Evolutionary conservation across 1,140 invertebrate species (phyloP).

Genomic region (Cylas formicarius): DNA sequence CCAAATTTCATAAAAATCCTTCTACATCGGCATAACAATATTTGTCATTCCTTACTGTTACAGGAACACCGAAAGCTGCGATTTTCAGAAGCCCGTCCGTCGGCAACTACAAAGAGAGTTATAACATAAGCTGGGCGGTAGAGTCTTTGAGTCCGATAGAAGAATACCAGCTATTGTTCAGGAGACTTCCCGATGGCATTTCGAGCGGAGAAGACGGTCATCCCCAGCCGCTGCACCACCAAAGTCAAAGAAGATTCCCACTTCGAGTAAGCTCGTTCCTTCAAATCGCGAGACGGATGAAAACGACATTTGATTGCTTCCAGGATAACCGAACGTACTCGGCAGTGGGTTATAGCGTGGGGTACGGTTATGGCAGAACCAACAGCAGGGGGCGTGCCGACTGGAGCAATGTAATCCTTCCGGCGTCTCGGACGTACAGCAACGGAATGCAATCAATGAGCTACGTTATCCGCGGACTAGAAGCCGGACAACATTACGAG

Average conservation of each 20-base stretch:
- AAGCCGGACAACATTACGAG: conserved; percentile 53
- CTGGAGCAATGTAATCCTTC: conserved; percentile 55
- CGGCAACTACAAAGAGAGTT: conserved; percentile 55
- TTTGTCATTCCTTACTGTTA: conserved; percentile 12
- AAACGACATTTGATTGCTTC: conserved; percentile 6
- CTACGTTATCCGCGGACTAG: conserved; percentile 52
- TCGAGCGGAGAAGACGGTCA: conserved; percentile 43
- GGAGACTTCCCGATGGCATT: conserved; percentile 49
- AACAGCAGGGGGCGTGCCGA: conserved; percentile 42
- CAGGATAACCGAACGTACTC: conserved; percentile 37
- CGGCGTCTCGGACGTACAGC: conserved; percentile 41
- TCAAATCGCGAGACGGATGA: conserved; percentile 11
- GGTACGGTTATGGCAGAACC: conserved; percentile 32
- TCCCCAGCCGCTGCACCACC: conserved; percentile 43
- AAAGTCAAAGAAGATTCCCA: conserved; percentile 39
- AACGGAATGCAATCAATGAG: conserved; percentile 50
- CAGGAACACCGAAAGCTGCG: conserved; percentile 52
- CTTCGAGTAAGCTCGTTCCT: no score
- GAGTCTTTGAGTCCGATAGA: conserved; percentile 57
- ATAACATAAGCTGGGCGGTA: conserved; percentile 61
- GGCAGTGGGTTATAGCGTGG: conserved; percentile 27
- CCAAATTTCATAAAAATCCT: no score
- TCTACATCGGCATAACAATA: conserved; percentile 2
- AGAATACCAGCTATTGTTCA: conserved; percentile 57
- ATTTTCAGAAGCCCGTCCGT: conserved; percentile 54